Conservation (phyloP, 2,888 invertebrate genomes). For the Drosophila formosana region DNA sequence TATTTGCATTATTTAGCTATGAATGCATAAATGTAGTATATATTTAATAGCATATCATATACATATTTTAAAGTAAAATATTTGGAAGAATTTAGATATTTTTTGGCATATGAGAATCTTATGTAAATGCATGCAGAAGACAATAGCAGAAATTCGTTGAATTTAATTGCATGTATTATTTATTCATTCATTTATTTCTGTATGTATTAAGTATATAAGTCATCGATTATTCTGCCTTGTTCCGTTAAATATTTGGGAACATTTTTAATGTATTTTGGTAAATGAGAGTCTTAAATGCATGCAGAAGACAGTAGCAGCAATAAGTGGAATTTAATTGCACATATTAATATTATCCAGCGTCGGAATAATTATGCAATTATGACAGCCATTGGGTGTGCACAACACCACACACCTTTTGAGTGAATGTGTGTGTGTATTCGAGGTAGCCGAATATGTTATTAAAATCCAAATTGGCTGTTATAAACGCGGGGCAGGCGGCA, state of each 20-base stretch:
- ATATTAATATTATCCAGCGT: slow-evolving; percentile 16
- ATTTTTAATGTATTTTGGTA: not conserved
- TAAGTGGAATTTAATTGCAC: slow-evolving; percentile 25
- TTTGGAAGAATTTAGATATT: no score
- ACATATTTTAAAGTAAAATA: no score
- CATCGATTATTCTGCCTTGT: not conserved
- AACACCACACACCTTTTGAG: slow-evolving; percentile 10
- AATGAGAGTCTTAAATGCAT: slow-evolving; percentile 1
- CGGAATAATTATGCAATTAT: slow-evolving; percentile 44
- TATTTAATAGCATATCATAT: no score
- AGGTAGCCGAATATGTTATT: slow-evolving; percentile 32
- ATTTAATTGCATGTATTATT: no score
- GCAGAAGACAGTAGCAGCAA: slow-evolving; percentile 1
- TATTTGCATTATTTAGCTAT: no score
- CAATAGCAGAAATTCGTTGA: no score
- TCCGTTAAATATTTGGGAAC: not conserved
- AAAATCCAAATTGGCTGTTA: slow-evolving; percentile 23
- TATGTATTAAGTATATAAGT: no score
- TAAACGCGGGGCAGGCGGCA: not conserved
- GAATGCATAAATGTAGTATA: no score
- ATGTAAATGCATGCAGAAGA: no score
- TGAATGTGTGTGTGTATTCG: slow-evolving; percentile 10
- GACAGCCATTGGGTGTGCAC: slow-evolving; percentile 15
- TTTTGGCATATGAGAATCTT: no score
- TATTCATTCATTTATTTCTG: no score